Conservation (phyloP, 30 jellyfish, hydroid and myxozoan genomes). For the Aurelia aurita region DNA sequence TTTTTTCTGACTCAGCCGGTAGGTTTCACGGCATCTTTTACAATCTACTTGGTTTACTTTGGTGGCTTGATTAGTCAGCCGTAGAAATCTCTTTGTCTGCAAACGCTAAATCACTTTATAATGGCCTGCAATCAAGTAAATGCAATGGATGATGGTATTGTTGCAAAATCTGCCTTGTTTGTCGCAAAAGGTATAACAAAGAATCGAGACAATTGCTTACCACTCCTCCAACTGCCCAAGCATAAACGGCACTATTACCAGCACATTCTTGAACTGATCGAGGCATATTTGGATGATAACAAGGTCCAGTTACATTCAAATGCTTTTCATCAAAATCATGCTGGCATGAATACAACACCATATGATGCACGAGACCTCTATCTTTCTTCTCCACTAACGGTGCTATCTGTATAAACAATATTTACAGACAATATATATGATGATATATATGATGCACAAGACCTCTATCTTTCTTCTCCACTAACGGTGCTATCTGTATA, state of each 20-base stretch:
- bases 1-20: too few relatives aligned
- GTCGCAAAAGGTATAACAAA: too few relatives aligned
- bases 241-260: constrained; percentile 23
- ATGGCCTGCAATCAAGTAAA: too few relatives aligned
- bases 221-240: constrained; percentile 72
- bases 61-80: too few relatives aligned
- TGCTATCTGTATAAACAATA: background rate
- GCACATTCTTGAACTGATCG: constrained; percentile 31
- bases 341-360: constrained; percentile 53
- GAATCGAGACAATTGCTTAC: background rate
- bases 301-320: constrained; percentile 18
- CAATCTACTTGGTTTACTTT: too few relatives aligned
- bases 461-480: constrained; percentile 48
- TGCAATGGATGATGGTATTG: too few relatives aligned
- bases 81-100: too few relatives aligned
- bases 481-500: constrained; percentile 17
- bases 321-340: constrained; percentile 44
- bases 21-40: too few relatives aligned
- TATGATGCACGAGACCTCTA: constrained; percentile 58
- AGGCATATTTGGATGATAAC: constrained; percentile 70
- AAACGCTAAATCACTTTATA: too few relatives aligned
- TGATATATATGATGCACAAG: too few relatives aligned
- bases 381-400: constrained; percentile 41
- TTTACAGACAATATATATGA: too few relatives aligned
- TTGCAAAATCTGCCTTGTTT: too few relatives aligned